Evolutionary conservation across 2,888 invertebrate species (phyloP), one percentile per base, ranked within the genome.

Genomic region (Allygus modestus): DNA sequence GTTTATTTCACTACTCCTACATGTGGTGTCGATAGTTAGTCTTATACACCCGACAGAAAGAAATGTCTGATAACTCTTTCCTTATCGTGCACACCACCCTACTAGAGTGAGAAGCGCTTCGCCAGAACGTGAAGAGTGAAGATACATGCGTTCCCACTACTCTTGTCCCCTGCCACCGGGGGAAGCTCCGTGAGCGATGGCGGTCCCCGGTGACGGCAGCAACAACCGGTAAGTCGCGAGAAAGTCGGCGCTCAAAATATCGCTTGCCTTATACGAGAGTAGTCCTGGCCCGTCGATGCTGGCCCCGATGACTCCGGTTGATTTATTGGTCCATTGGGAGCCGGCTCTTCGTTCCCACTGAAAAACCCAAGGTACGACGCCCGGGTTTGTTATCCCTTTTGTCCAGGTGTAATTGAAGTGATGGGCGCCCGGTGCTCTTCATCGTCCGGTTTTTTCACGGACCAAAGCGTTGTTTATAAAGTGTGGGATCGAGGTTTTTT

Each of bases 171-270:
- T 17, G 46, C 46, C 9, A 12, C 46, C 9, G 12, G 54, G 20
- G 11, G 9, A 2, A n/a, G 20, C 54, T 11, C 2, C 20, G 54
- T 2, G 54, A 54, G 20, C 54, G 23, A 54, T 20, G 54, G 23
- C 7, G 20, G 5, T 5, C 20, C 20, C 20, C 4, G 5, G 2
- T 15, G 9, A 9, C 17, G 51, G 26, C 58, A 28, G 46, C 43
- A 26, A 77, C 75, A 41, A 77, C 75, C 46, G 51, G 75, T 46
- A 46, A 43, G 17, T 77, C 26, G 75, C 75, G 75, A 77, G 75
- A 77, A 77, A 77, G 75, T 41, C 23, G n/a, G 71, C 71, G 26
- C 46, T 77, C 75, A 41, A 77, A 77, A 77, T 77, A 46, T 77
- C 28, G 46, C 20, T 71, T 46, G 43, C 75, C 75, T 77, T 77